Base-by-base conservation (phyloP, 1,140 invertebrate genomes). In the Drosophila kepulauana region DNA sequence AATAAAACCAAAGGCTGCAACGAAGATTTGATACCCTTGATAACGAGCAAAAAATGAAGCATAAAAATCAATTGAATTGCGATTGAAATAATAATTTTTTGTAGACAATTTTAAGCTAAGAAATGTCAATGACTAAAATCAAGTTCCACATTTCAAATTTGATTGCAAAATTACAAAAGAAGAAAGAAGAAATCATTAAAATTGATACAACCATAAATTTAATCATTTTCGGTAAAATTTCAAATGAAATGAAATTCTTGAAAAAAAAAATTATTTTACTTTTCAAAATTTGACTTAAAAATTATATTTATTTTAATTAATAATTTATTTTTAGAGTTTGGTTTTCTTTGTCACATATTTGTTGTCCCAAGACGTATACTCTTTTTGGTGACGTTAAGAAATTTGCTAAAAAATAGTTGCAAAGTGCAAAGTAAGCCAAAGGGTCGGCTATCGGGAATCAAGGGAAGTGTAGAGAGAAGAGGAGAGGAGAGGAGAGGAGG, bases 351-450 rank as follows among this genome's bases (percentile, higher is more conserved):
- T 45, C 2, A 2, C 10, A 30, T 13, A 52, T 11, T 20, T 46
- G 10, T 30, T 20, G 33, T n/a, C 3, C 30, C 25, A 43, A 15
- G 28, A 35, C 1, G 11, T 10, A 59, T 46, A 16, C 57, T 38
- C 56, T 25, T 8, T 10, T n/a, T 45, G 30, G 25, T 15, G 51
- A 48, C 45, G 52, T 71, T 69, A 54, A 5, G 51, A 38, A 56
- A 69, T 62, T 56, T 57, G 20, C 11, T 41, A 67, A 75, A 72
- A 81, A 80, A 75, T 84, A 73, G 78, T 68, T 85, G 74, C 52
- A 85, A 84, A 78, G 64, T 78, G 66, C 70, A 75, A 75, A 66
- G 58, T 57, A 48, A 69, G 72, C 49, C 41, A 69, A 62, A 69
- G 57, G 33, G 65, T 74, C 52, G 48, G 35, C 13, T 16, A 16